Percentiles rank a stretch among this genome's conserved stretches.
Evolutionary conservation across 1,140 invertebrate genomes (phyloP).

Genomic region (Cyclargus thomasi): DNA sequence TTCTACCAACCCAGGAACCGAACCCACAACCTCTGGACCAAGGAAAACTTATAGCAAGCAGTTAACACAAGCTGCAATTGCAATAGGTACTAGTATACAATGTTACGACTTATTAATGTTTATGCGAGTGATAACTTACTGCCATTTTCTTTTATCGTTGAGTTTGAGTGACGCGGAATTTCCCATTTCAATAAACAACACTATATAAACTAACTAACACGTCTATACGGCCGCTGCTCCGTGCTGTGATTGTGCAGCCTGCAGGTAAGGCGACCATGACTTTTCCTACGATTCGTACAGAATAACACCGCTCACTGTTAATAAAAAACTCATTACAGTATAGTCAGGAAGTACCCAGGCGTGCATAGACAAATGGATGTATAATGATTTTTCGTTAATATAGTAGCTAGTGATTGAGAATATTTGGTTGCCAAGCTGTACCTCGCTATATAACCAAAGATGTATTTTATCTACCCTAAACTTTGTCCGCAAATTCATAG

Average conservation of each 20-base stretch:
- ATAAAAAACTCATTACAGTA: slow-evolving; percentile 1
- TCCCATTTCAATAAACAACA: slow-evolving; percentile 40
- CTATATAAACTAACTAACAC: slow-evolving; percentile 24
- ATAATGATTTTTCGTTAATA: background rate
- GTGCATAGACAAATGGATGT: background rate
- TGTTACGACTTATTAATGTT: background rate
- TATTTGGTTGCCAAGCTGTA: background rate
- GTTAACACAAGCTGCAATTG: no score
- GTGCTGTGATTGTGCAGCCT: slow-evolving; percentile 27
- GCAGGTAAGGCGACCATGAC: slow-evolving; percentile 53
- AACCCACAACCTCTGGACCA: no score
- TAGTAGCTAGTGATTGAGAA: background rate
- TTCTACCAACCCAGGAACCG: no score
- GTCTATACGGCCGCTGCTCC: slow-evolving; percentile 45
- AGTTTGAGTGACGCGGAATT: slow-evolving; percentile 60
- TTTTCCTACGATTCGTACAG: slow-evolving; percentile 39
- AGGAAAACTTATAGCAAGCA: no score
- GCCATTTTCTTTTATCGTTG: slow-evolving; percentile 60
- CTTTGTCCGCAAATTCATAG: no score
- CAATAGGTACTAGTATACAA: background rate
- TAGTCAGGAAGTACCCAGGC: background rate
- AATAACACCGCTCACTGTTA: slow-evolving; percentile 4
- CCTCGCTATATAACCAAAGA: no score
- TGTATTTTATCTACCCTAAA: no score
- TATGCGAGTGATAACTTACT: slow-evolving; percentile 44